Evolutionary conservation across 2,888 invertebrate genomes (phyloP).

Genomic region (Yponomeuta evonymella): DNA sequence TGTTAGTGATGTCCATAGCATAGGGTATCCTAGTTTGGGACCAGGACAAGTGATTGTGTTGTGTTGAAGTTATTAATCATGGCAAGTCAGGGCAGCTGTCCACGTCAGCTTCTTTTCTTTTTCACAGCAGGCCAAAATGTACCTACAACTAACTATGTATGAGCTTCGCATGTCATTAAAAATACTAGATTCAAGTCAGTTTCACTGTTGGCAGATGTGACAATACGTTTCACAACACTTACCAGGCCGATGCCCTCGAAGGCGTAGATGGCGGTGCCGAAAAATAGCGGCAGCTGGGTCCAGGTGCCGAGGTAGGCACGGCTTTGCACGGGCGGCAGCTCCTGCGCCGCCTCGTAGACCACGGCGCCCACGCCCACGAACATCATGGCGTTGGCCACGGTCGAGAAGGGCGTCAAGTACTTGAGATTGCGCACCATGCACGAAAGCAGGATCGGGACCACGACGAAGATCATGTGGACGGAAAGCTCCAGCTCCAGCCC

Average conservation of each 20-base stretch:
- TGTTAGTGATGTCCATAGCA: too few species aligned
- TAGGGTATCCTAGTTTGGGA: too few species aligned
- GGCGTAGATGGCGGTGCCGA: constrained; percentile 96
- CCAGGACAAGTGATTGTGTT: too few species aligned
- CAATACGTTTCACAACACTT: constrained; percentile 37
- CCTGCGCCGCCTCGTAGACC: constrained; percentile 83
- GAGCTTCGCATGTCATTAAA: too few species aligned
- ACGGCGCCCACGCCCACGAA: constrained; percentile 84
- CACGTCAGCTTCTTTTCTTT: too few species aligned
- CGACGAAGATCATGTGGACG: constrained; percentile 83
- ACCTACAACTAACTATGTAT: too few species aligned
- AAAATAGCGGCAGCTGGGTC: constrained; percentile 87
- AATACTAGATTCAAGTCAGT: too few species aligned
- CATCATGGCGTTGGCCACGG: constrained; percentile 92
- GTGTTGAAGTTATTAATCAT: too few species aligned
- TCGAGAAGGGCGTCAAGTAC: constrained; percentile 92
- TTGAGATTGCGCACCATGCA: constrained; percentile 90
- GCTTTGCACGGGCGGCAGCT: constrained; percentile 79
- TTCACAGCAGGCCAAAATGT: too few species aligned
- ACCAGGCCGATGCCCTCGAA: constrained; percentile 97
- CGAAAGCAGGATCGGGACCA: constrained; percentile 83
- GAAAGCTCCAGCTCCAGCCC: constrained; percentile 78
- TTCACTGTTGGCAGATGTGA: too few species aligned
- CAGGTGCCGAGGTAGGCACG: constrained; percentile 78
- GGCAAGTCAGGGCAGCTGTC: too few species aligned